Percentiles rank a stretch among this genome's conserved stretches.
These are phyloP conservation scores for Scelioninae gen. 1 DNA, from an alignment of 2,888 invertebrate genomes.

Conservation along the genomic window DNA sequence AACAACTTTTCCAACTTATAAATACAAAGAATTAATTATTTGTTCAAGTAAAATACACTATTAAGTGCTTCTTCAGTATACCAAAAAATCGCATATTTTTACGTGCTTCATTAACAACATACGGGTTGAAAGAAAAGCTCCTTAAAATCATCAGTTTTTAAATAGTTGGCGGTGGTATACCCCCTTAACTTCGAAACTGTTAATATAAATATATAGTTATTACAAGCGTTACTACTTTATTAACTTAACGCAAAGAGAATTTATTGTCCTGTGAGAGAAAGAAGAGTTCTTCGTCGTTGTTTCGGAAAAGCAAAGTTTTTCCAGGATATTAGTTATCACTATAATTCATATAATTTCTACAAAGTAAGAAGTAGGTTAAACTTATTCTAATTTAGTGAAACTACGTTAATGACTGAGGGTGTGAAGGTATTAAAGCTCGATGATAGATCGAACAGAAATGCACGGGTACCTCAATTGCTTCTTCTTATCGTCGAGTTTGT, in stretches of 20 bases:
- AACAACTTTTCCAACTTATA: no score
- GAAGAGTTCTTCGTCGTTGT: conserved; percentile 9
- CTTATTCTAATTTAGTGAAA: conserved; percentile 36
- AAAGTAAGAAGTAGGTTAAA: conserved; percentile 32
- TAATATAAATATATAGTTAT: neutral
- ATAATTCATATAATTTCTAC: conserved; percentile 33
- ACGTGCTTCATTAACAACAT: no score
- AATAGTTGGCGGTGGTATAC: no score
- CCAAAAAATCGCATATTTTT: no score
- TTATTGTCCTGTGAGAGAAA: conserved; percentile 13
- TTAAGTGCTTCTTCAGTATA: no score
- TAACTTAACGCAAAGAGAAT: conserved; percentile 36
- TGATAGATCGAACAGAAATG: conserved; percentile 44
- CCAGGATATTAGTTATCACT: conserved; percentile 10
- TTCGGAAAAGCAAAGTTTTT: conserved; percentile 27
- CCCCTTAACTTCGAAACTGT: no score
- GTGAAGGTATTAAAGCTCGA: conserved; percentile 17
- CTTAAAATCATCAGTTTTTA: no score
- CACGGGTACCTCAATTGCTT: conserved; percentile 25
- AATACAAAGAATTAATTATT: no score
- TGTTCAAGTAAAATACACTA: no score
- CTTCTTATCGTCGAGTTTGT: conserved; percentile 61
- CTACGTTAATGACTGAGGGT: conserved; percentile 30
- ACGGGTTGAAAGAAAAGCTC: no score
- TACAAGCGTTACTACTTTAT: conserved; percentile 19